A percentile compares a stretch with the other conserved stretches of the same genome.
phyloP scores from a whole-genome alignment of 1,140 invertebrate genomes.

The Calephelis nemesis region DNA sequence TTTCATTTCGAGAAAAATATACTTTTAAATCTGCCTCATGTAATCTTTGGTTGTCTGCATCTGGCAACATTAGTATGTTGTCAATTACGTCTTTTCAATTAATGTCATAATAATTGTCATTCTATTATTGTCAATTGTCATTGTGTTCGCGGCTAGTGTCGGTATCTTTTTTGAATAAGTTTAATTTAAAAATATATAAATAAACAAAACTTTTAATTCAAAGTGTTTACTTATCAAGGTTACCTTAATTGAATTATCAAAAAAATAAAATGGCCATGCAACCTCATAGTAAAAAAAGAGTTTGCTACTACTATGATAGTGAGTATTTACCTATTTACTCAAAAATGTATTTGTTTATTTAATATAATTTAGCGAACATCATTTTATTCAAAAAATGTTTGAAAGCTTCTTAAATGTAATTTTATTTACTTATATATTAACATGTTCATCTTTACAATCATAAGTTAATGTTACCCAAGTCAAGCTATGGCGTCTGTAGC shows the following conservation, averaged over 20 bases:
- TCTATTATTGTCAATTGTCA: no score
- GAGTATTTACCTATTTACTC: conserved; percentile 81
- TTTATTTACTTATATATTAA: not conserved
- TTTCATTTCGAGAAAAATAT: no score
- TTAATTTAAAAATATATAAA: not conserved
- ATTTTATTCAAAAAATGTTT: not conserved
- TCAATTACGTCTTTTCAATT: no score
- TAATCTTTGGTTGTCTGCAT: no score
- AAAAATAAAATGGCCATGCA: conserved; percentile 82
- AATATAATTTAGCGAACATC: not conserved
- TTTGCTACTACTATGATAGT: conserved; percentile 99
- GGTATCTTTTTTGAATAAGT: no score
- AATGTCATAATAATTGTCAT: no score
- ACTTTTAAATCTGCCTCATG: no score
- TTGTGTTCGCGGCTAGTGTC: no score
- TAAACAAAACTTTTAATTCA: not conserved
- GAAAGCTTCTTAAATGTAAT: not conserved
- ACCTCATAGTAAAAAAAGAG: conserved; percentile 93
- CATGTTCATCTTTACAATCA: conserved; percentile 48
- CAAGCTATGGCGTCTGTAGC: conserved; percentile 64
- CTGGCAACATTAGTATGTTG: no score
- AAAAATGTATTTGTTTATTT: conserved; percentile 39
- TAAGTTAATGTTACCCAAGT: conserved; percentile 46
- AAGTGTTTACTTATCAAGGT: not conserved
- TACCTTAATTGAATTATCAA: not conserved